Base-by-base conservation (phyloP, 2,797 vertebrate genomes). In the Cossypha niveicapilla region DNA sequence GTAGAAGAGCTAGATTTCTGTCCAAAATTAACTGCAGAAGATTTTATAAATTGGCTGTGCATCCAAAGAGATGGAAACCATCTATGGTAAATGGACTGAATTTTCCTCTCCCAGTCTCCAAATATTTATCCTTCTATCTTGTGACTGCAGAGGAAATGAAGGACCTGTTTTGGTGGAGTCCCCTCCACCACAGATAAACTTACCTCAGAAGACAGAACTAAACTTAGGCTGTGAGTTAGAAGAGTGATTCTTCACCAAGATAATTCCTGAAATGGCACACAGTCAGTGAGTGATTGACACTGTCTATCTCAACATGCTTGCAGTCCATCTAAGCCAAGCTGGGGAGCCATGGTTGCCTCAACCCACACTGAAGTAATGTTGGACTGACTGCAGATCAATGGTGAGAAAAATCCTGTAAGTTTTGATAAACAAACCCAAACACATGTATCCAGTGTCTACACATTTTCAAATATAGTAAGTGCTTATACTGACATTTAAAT, bases 401-500 rank as follows among this genome's bases (percentile, higher is more conserved):
- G 17, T 45, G 32, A 91, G 74, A 88, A 90, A 76, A 92, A 65
- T 27, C 48, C 23, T n/a, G 1, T 27, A 47, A 28, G 27, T 56
- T 88, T 44, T 72, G 18, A n/a, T 54, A n/a, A 80, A 44, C 27
- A 54, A 83, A 71, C 5, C 10, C 57, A 80, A 78, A 82, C 23
- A 34, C 8, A 39, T 0, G 0, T 22, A 75, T 76, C 47, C 77
- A 82, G n/a, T 9, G 41, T 50, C 70, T 54, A 28, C 9, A 8
- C 6, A 42, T 25, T 84, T 77, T 84, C 50, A 57, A 90, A 79
- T 77, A 71, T 11, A 78, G 19, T 48, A 85, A 72, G 23, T 71
- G 45, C 62, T 93, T 93, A 66, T 74, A 56, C 18, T 32, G 79
- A 76, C 27, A 60, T 83, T 91, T 87, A 56, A 32, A 95, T 95